Conservation (phyloP, 2,113 vertebrate genomes). For the Nerophis lumbriciformis region DNA sequence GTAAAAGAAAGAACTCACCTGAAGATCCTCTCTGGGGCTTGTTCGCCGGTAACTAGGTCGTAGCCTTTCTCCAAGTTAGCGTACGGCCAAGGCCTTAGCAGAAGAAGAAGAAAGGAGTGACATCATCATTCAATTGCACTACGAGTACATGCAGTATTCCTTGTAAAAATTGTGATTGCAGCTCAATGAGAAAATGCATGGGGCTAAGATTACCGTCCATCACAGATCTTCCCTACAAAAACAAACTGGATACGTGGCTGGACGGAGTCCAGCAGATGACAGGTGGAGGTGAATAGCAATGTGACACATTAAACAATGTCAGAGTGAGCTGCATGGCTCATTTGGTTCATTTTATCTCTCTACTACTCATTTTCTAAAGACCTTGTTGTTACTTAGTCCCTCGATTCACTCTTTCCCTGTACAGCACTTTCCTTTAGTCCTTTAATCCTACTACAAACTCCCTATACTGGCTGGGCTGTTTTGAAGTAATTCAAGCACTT, state of each 20-base stretch:
- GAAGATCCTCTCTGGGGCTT: slow-evolving; percentile 96
- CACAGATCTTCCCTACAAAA: slow-evolving; percentile 3
- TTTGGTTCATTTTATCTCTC: slow-evolving; percentile 15
- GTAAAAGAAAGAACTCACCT: slow-evolving; percentile 73
- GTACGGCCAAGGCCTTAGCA: slow-evolving; percentile 91
- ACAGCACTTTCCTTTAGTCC: too few relatives aligned
- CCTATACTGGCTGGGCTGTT: too few relatives aligned
- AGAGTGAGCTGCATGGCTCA: slow-evolving; percentile 22
- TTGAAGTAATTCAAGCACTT: too few relatives aligned
- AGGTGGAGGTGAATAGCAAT: slow-evolving; percentile 33
- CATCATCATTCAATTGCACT: neutral
- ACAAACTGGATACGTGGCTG: slow-evolving; percentile 27
- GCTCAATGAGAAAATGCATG: neutral
- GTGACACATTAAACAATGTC: slow-evolving; percentile 32
- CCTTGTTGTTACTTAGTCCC: too few relatives aligned
- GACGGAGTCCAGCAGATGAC: slow-evolving; percentile 31
- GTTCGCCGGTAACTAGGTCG: slow-evolving; percentile 92
- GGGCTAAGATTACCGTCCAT: neutral
- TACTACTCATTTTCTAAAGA: too few relatives aligned
- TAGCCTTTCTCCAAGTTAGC: slow-evolving; percentile 93
- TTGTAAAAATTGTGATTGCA: neutral
- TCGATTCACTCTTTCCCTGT: neutral
- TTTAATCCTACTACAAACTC: too few relatives aligned
- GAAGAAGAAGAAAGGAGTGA: slow-evolving; percentile 7
- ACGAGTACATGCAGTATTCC: neutral